These are phyloP conservation scores for Oxygymnocypris stewartii DNA, from an alignment of 2,113 vertebrate species.

Conservation along the genomic window DNA sequence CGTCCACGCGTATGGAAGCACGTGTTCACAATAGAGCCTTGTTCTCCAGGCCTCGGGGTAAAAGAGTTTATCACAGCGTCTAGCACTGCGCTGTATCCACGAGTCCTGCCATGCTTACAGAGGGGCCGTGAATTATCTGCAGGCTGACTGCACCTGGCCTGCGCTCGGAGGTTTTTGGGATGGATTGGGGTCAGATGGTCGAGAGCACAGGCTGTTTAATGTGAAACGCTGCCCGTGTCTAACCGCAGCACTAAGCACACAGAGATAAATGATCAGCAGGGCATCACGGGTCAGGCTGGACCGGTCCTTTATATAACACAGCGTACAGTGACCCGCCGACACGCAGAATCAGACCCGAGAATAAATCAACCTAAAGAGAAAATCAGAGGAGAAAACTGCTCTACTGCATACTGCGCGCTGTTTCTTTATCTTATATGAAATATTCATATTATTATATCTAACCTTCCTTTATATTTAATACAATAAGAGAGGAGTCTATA, in stretches of 20 bases:
- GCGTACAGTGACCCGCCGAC: background rate
- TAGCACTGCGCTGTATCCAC: background rate
- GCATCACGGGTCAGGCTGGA: constrained; percentile 7
- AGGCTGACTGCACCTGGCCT: constrained; percentile 14
- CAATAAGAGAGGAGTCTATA: no score
- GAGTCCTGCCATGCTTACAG: background rate
- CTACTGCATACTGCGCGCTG: background rate
- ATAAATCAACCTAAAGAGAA: constrained; percentile 1
- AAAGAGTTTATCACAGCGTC: background rate
- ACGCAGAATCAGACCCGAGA: background rate
- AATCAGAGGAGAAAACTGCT: no score
- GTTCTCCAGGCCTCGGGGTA: constrained; percentile 7
- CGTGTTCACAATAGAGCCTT: constrained; percentile 13
- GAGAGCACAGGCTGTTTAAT: constrained; percentile 20
- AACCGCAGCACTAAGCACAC: constrained; percentile 3
- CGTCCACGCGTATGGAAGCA: background rate
- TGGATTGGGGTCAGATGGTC: constrained; percentile 16
- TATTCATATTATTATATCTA: no score
- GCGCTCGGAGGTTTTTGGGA: background rate
- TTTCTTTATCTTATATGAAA: no score
- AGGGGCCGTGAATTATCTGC: background rate
- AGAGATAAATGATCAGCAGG: constrained; percentile 11
- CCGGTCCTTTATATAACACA: background rate
- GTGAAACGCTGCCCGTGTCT: background rate
- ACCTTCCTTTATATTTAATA: no score